These are phyloP conservation scores for Poeciliopsis turrubarensis DNA, from an alignment of 2,113 vertebrate species.

Conservation along the genomic window DNA sequence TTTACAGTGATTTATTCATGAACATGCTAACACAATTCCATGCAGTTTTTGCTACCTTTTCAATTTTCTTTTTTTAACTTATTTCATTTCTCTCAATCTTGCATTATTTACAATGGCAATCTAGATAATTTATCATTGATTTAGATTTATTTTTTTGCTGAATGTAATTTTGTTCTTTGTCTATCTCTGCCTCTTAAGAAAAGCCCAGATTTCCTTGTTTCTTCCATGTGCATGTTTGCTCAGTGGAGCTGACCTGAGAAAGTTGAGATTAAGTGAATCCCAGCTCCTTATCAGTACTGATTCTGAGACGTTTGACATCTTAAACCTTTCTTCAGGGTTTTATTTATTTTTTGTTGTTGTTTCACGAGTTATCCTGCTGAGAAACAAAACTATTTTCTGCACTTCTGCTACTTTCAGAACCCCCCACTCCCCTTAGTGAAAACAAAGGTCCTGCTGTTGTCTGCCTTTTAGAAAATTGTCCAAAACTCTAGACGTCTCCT, in stretches of 20 bases:
- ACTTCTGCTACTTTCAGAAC: background rate
- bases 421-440: background rate
- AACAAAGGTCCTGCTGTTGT: slow-evolving; percentile 49
- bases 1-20: too few relatives aligned
- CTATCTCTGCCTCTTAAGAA: too few relatives aligned
- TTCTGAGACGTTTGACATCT: background rate
- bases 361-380: slow-evolving; percentile 18
- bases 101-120: too few relatives aligned
- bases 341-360: background rate
- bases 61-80: too few relatives aligned
- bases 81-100: too few relatives aligned
- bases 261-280: background rate
- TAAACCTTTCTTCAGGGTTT: background rate
- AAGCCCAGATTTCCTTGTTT: too few relatives aligned
- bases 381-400: slow-evolving; percentile 1
- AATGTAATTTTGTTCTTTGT: too few relatives aligned
- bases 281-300: background rate
- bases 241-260: background rate
- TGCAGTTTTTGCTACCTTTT: too few relatives aligned
- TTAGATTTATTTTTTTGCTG: too few relatives aligned
- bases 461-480: slow-evolving; percentile 20
- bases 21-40: too few relatives aligned
- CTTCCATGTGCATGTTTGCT: background rate
- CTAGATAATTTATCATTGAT: too few relatives aligned
- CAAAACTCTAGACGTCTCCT: slow-evolving; percentile 37